Evolutionary conservation across 2,797 vertebrate genomes (phyloP).

Genomic region (Knipowitschia caucasica): DNA sequence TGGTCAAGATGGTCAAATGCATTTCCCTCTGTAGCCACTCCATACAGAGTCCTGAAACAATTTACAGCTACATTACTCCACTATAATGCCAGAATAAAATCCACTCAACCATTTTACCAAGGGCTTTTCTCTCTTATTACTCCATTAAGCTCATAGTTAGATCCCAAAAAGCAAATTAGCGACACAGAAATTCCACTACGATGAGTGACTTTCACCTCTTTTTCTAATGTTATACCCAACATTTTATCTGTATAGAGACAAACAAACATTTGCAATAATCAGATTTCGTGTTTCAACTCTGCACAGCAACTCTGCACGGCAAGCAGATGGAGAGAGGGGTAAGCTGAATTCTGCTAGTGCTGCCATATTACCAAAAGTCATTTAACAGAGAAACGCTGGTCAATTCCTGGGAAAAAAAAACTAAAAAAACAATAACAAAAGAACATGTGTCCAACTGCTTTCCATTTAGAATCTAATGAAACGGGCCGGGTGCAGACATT

Average conservation of each 20-base stretch:
- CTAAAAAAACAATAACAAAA: constrained; percentile 45
- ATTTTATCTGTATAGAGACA: constrained; percentile 23
- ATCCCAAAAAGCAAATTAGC: constrained; percentile 6
- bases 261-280: constrained; percentile 41
- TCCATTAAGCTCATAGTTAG: constrained; percentile 20
- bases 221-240: constrained; percentile 26
- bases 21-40: constrained; percentile 13
- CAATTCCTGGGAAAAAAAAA: constrained; percentile 35
- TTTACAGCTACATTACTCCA: constrained; percentile 2
- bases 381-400: constrained; percentile 43
- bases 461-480: constrained; percentile 50
- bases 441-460: constrained; percentile 54
- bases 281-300: constrained; percentile 23
- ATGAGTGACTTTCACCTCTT: constrained; percentile 34
- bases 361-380: constrained; percentile 16
- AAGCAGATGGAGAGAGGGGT: constrained; percentile 32
- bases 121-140: constrained; percentile 15
- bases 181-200: constrained; percentile 27
- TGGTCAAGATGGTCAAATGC: constrained; percentile 7
- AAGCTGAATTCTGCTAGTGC: constrained; percentile 17
- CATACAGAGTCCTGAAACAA: constrained; percentile 8
- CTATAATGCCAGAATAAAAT: constrained; percentile 14
- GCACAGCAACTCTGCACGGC: constrained; percentile 31
- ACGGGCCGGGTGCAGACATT: constrained; percentile 29
- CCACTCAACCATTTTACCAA: neutral